Percentiles rank a stretch among this genome's conserved stretches.
phyloP scores from a whole-genome alignment of 2,113 vertebrate species.

The Suncus etruscus region DNA sequence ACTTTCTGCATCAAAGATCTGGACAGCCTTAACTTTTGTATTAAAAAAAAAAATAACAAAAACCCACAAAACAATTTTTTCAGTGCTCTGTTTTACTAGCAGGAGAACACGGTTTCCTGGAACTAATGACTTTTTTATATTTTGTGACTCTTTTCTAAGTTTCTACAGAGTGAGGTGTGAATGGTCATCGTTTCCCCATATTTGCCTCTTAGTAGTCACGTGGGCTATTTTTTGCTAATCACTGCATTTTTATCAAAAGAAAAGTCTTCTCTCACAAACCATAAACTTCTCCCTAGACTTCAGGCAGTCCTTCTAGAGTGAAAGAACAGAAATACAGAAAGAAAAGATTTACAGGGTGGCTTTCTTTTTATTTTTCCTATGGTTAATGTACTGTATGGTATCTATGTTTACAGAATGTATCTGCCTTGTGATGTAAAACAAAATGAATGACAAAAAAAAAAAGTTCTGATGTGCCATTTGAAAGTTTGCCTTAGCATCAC shows the following conservation, averaged over 20 bases:
- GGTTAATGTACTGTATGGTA: constrained; percentile 89
- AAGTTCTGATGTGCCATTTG: constrained; percentile 88
- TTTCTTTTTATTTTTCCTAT: constrained; percentile 84
- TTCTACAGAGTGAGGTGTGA: constrained; percentile 82
- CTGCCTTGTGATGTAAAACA: constrained; percentile 88
- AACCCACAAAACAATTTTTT: constrained; percentile 71
- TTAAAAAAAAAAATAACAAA: constrained; percentile 65
- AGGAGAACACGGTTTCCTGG: constrained; percentile 73
- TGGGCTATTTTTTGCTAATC: constrained; percentile 80
- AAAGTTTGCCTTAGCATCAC: constrained; percentile 88
- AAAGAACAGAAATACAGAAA: constrained; percentile 85
- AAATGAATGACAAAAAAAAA: constrained; percentile 87
- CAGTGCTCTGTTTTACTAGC: constrained; percentile 85
- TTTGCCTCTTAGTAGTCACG: constrained; percentile 68
- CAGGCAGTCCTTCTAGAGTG: constrained; percentile 82
- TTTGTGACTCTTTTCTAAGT: constrained; percentile 87
- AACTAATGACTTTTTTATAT: constrained; percentile 85
- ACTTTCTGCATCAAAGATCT: constrained; percentile 86
- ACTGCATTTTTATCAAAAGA: constrained; percentile 80
- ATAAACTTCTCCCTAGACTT: constrained; percentile 78
- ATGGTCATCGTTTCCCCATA: constrained; percentile 65
- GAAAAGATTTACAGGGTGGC: constrained; percentile 89
- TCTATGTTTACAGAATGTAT: constrained; percentile 89
- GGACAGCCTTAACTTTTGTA: constrained; percentile 91
- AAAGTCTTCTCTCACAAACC: constrained; percentile 39